phyloP scores from a whole-genome alignment of 2,113 vertebrate genomes.

The Sterrhoptilus dennistouni region DNA sequence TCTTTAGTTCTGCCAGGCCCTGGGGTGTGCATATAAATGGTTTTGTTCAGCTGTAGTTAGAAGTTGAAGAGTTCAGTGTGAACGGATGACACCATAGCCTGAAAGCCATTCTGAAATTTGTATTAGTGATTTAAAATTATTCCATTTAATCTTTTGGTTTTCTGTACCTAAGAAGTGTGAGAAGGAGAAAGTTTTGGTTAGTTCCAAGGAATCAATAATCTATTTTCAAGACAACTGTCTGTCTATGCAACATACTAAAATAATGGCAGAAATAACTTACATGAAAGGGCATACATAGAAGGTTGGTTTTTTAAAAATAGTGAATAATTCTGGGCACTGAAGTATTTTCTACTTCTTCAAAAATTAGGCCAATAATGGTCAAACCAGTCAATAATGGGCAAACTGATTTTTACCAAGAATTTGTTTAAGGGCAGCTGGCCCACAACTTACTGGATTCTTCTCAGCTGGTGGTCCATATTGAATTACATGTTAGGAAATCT shows the following conservation, averaged over 20 bases:
- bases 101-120: not conserved
- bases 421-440: not conserved
- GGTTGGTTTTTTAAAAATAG: not conserved
- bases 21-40: not conserved
- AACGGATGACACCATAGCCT: not conserved
- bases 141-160: not conserved
- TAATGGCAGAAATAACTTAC: not conserved
- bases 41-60: not conserved
- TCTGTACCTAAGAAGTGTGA: not conserved
- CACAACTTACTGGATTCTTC: not conserved
- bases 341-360: not conserved
- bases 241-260: not conserved
- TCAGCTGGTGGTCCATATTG: not conserved
- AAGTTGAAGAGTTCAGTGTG: not conserved
- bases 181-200: not conserved
- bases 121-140: not conserved
- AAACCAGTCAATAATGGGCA: not conserved
- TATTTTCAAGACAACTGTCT: not conserved
- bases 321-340: not conserved
- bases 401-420: not conserved
- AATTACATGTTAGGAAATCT: not conserved
- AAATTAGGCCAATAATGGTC: not conserved
- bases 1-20: slow-evolving; percentile 1
- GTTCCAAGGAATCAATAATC: not conserved
- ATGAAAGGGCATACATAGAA: not conserved